Evolutionary conservation across 2,797 vertebrate species (phyloP).

Genomic region (Acanthurus leucopareius): DNA sequence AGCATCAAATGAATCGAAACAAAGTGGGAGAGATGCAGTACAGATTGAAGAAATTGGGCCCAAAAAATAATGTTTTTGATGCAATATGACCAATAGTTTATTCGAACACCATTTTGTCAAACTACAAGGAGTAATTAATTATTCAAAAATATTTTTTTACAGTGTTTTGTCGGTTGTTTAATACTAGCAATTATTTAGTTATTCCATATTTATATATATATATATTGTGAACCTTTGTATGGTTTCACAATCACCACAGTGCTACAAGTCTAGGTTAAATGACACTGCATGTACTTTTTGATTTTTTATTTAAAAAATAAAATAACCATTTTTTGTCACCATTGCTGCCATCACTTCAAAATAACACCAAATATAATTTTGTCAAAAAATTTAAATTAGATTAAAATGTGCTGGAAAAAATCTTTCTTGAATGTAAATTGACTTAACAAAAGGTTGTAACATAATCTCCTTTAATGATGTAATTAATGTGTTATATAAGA

Average conservation of each 20-base stretch:
- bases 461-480: background rate
- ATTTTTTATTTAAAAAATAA: too few relatives aligned
- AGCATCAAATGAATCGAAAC: slow-evolving; percentile 57
- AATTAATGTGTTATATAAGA: background rate
- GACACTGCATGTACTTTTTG: too few relatives aligned
- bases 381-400: background rate
- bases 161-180: background rate
- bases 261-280: background rate
- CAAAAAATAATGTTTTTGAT: too few relatives aligned
- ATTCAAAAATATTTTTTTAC: background rate
- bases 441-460: background rate
- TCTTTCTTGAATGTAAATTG: too few relatives aligned
- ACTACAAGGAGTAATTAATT: background rate
- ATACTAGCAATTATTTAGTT: background rate
- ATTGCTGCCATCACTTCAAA: too few relatives aligned
- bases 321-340: background rate
- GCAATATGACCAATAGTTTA: background rate
- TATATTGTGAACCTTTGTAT: background rate
- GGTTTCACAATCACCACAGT: background rate
- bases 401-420: background rate
- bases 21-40: slow-evolving; percentile 23
- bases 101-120: background rate
- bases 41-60: slow-evolving; percentile 20
- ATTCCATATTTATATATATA: background rate
- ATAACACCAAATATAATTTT: too few relatives aligned